Conservation (phyloP, 2,113 vertebrate genomes). For the Leucopsar rothschildi region DNA sequence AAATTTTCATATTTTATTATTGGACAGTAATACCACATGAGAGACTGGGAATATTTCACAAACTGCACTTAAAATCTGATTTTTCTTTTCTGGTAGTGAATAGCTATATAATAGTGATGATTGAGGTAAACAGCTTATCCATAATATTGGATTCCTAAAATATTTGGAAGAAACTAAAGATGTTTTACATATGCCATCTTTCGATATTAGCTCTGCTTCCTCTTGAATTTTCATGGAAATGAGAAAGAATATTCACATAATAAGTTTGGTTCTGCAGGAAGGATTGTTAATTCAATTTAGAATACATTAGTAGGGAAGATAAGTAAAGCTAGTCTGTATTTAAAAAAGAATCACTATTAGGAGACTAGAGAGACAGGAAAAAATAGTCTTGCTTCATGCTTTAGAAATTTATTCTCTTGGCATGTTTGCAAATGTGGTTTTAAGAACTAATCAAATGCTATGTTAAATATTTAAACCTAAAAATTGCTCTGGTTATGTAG, state of each 20-base stretch:
- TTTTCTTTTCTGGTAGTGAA: neutral
- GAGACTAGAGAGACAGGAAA: neutral
- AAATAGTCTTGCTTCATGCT: neutral
- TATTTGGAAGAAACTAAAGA: neutral
- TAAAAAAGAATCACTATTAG: neutral
- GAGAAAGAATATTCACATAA: neutral
- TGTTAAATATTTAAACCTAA: conserved; percentile 2
- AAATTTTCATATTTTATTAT: neutral
- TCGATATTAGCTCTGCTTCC: neutral
- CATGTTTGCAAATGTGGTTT: neutral
- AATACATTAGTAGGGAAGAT: neutral
- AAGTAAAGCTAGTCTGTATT: neutral
- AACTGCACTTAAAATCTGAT: neutral
- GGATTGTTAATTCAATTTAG: neutral
- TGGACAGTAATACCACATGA: neutral
- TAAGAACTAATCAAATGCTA: neutral
- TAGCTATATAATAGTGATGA: neutral
- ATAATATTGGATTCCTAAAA: neutral
- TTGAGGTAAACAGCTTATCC: neutral
- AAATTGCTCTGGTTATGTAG: neutral
- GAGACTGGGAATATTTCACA: neutral
- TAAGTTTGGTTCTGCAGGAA: neutral
- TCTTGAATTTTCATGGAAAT: conserved; percentile 12
- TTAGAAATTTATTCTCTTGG: conserved; percentile 11
- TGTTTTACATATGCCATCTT: neutral